Conservation (phyloP, 2,888 invertebrate species). For the Crossocerus cetratus region DNA sequence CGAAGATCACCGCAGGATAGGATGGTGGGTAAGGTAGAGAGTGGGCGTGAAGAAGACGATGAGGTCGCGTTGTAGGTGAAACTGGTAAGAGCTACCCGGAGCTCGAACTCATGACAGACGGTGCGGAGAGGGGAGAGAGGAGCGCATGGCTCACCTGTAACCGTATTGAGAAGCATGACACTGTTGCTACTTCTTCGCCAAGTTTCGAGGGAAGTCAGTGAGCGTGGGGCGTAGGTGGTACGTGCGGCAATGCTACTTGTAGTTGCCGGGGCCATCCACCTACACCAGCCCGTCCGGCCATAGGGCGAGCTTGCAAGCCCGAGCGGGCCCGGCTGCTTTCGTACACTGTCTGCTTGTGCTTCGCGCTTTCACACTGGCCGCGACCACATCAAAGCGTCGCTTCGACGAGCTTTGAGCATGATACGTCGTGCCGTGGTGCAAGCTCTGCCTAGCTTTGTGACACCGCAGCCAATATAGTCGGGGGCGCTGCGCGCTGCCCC, state of each 20-base stretch:
- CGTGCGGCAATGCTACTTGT: conserved; percentile 56
- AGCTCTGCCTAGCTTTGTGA: conserved; percentile 73
- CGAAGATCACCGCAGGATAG: conserved; percentile 16
- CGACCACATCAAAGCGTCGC: conserved; percentile 75
- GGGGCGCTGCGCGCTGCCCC: conserved; percentile 55
- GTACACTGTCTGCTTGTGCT: conserved; percentile 61
- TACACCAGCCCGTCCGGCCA: too few relatives aligned
- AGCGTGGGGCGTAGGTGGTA: conserved; percentile 33
- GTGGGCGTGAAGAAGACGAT: not conserved
- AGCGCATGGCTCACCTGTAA: conserved; percentile 11
- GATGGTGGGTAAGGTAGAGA: not conserved
- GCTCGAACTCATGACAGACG: conserved; percentile 9
- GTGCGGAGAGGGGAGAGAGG: not conserved
- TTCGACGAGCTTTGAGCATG: conserved; percentile 74
- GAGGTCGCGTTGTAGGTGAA: not conserved
- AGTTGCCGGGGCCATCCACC: conserved; percentile 40
- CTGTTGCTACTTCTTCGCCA: conserved; percentile 63
- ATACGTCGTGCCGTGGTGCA: conserved; percentile 67
- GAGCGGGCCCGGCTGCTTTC: conserved; percentile 26
- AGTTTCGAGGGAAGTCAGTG: conserved; percentile 64
- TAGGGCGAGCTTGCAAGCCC: too few relatives aligned
- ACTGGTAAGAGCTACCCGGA: not conserved
- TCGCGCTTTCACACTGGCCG: conserved; percentile 74
- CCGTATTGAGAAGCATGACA: conserved; percentile 45
- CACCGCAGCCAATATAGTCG: conserved; percentile 75